phyloP scores from a whole-genome alignment of 2,113 vertebrate species.

The Triplophysa dalaica region DNA sequence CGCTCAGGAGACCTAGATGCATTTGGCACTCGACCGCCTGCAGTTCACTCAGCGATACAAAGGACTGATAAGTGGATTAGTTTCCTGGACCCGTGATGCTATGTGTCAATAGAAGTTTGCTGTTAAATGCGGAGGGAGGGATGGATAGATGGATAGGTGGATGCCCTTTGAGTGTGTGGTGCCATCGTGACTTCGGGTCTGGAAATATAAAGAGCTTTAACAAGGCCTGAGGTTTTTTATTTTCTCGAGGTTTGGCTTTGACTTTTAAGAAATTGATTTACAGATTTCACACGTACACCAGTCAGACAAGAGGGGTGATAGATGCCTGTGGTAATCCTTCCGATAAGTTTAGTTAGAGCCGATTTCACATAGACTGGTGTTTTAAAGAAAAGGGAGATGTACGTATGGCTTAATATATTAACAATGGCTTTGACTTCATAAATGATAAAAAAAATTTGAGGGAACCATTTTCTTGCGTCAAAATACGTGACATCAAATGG shows the following conservation, averaged over 20 bases:
- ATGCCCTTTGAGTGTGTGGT: constrained; percentile 7
- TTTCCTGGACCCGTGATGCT: constrained; percentile 42
- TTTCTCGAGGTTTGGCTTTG: background rate
- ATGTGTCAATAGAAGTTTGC: constrained; percentile 24
- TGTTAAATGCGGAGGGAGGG: constrained; percentile 17
- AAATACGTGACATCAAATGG: no score
- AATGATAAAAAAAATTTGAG: no score
- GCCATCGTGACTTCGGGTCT: constrained; percentile 25
- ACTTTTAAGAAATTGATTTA: constrained; percentile 7
- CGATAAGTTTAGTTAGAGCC: no score
- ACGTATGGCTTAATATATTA: no score
- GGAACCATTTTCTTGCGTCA: no score
- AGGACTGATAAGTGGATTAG: constrained; percentile 66
- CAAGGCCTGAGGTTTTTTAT: constrained; percentile 4
- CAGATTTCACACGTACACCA: background rate
- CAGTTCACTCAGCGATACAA: constrained; percentile 63
- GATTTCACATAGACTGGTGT: no score
- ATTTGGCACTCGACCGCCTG: constrained; percentile 64
- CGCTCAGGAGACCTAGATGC: constrained; percentile 54
- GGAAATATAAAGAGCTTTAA: constrained; percentile 15
- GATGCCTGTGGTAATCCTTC: background rate
- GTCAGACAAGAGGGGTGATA: background rate
- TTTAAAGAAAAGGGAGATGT: no score
- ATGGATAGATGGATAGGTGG: constrained; percentile 17
- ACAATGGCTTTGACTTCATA: no score